Base-by-base conservation (phyloP, 2,797 vertebrate species). In the Gastrophryne carolinensis region DNA sequence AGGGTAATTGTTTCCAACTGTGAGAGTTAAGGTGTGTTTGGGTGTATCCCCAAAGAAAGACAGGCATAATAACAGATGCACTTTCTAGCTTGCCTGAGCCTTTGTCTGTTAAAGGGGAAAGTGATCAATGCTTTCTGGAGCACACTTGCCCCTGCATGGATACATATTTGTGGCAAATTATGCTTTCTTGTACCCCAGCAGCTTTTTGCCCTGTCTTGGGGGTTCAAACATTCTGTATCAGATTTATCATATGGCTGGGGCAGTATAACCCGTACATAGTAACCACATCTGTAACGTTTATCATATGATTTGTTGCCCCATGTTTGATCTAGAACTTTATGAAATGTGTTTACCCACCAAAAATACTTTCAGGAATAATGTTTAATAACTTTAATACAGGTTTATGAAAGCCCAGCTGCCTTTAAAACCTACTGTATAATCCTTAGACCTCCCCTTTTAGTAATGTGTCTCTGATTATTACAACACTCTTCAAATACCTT, bases 1-100 rank as follows among this genome's bases (percentile, higher is more conserved):
- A n/a, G n/a, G 29, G 10, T 44, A 44, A 41, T 68, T 30, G 26
- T 69, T 69, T 69, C 66, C 52, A n/a, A 57, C n/a, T 23, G 8
- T 21, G 24, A 26, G 34, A 56, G 37, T 19, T 39, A 54, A 66
- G 17, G 62, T 8, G 54, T 57, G 29, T 56, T n/a, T 29, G 53
- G 19, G 54, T 32, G 12, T 52, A 35, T 65, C 47, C 17, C 11
- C 30, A 30, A 12, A 32, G 30, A 11, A 60, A 21, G 30, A 49
- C 26, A 49, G 19, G 3, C 21, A 24, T 21, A 61, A 13, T 21
- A 65, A 30, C 49, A 32, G 26, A 7, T 52, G 30, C 47, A 66
- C 12, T 52, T 66, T 35, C 19, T 35, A 47, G 29, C 63, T 19
- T 50, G 13, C 26, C 60, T 44, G 23, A 63, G 13, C 63, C 63